phyloP scores from a whole-genome alignment of 1,140 invertebrate genomes.

The Bombus soroeensis region DNA sequence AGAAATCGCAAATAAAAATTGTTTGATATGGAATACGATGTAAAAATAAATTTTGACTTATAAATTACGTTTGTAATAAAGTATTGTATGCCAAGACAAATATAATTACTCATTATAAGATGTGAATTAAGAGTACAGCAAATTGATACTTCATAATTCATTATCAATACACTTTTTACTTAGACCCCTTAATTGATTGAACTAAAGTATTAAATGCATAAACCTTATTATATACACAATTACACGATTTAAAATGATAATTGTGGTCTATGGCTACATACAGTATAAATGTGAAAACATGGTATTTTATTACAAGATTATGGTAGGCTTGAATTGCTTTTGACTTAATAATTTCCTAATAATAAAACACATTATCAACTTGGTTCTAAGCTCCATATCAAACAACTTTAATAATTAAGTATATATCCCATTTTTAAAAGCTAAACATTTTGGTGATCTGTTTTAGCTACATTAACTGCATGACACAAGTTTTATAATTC shows the following conservation, averaged over 20 bases:
- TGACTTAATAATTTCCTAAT: background rate
- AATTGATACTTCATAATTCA: background rate
- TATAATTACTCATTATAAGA: background rate
- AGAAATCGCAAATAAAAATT: background rate
- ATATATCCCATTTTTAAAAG: background rate
- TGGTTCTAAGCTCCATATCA: background rate
- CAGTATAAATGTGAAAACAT: background rate
- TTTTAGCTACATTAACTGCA: conserved; percentile 9
- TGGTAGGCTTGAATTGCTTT: background rate
- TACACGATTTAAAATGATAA: background rate
- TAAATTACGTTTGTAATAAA: background rate
- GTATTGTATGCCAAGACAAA: background rate
- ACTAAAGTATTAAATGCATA: background rate
- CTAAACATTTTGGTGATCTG: background rate
- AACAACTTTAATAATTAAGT: conserved; percentile 9
- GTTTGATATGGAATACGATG: background rate
- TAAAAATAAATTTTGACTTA: background rate
- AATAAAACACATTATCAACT: background rate
- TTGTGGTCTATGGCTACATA: background rate
- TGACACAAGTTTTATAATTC: conserved; percentile 2
- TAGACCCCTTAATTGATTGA: background rate
- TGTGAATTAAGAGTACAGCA: background rate
- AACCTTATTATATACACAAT: background rate
- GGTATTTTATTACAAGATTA: background rate
- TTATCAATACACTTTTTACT: background rate